Base-by-base conservation (phyloP, 2,888 invertebrate species). In the Leucophora obtusa region DNA sequence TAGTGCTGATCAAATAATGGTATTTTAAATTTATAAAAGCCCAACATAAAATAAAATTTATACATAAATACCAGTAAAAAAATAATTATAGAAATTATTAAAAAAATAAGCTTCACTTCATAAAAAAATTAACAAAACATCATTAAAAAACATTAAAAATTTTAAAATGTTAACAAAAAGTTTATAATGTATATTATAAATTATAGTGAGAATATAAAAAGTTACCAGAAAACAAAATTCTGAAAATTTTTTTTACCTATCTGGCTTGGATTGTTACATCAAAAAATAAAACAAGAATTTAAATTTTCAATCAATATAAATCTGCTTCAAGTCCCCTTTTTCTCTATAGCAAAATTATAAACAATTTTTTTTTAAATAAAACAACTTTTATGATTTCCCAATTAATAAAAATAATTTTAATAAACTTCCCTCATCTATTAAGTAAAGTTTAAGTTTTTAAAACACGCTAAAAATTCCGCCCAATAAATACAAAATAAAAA, bases 1-100 rank as follows among this genome's bases (percentile, higher is more conserved):
- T 79, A 95, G 95, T 84, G 94, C 95, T 87, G 94, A 95, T 91
- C 94, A 93, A 91, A 94, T 94, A 82, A 91, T 94, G 86, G 94
- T 95, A 89, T 95, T 95, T 89, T 95, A 94, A 92, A 82, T 82
- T 62, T 63, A 47, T 62, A 56, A 56, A 47, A 47, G 6, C 62
- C 8, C 50, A 66, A 24, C 47, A n/a, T 68, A 24, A 54, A 73
- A 21, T 68, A 60, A 70, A 54, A 69, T 69, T 69, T 69, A 79
- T 73, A 79, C 51, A 58, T 59, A 69, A 68, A 72, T 11, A 59
- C 43, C 15, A 54, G 54, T 43, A 69, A 24, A 70, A 60, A 11
- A 60, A 38, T 69, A 33, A 69, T 58, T 53, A 69, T 53, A 76
- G 18, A 80, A 65, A 62, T 70, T 59, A 76, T 73, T 73, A 21